phyloP scores from a whole-genome alignment of 2,113 vertebrate genomes.

The Prolemur simus region DNA sequence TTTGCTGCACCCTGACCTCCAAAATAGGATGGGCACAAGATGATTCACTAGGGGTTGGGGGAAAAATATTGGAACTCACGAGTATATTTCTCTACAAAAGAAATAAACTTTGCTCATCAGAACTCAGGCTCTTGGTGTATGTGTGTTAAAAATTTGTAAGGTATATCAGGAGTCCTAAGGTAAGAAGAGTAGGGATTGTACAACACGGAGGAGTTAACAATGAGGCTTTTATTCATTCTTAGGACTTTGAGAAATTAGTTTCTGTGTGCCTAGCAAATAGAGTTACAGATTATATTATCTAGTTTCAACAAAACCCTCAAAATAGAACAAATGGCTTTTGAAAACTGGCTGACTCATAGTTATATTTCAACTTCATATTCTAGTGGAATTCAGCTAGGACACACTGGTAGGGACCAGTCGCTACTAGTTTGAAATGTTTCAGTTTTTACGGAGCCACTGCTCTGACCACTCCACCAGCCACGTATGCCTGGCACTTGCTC shows the following conservation, averaged over 20 bases:
- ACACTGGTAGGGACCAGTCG: background rate
- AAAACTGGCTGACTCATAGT: background rate
- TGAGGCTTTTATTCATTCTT: background rate
- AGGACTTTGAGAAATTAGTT: background rate
- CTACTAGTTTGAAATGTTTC: background rate
- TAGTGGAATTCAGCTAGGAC: background rate
- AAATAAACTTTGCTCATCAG: background rate
- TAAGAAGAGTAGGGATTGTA: background rate
- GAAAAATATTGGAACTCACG: background rate
- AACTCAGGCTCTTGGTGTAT: background rate
- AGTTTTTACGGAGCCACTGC: background rate
- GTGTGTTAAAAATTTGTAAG: background rate
- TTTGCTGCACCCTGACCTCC: background rate
- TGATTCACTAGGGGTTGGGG: background rate
- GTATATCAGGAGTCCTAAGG: background rate
- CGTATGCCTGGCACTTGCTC: background rate
- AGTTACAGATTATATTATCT: background rate
- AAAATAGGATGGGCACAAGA: background rate
- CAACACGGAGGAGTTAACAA: background rate
- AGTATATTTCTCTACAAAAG: background rate
- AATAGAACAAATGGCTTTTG: background rate
- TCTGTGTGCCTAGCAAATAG: background rate
- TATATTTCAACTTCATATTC: background rate
- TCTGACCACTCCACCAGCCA: background rate
- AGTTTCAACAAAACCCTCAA: constrained; percentile 21